A percentile compares a stretch with the other conserved stretches of the same genome.
Conservation (phyloP, 1,140 invertebrate genomes). For the Paraescarpia echinospica region DNA sequence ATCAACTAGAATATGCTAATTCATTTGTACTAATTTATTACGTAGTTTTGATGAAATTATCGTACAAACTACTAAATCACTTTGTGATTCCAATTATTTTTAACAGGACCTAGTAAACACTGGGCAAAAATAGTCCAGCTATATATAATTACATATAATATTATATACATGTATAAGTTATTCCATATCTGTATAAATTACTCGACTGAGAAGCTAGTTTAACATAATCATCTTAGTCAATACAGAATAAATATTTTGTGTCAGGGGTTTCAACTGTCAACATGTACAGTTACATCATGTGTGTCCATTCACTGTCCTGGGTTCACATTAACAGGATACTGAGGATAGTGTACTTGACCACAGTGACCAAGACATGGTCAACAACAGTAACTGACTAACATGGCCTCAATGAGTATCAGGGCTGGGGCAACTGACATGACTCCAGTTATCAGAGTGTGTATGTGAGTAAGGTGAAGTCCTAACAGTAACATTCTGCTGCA, state of each 20-base stretch:
- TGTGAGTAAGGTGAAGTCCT: background rate
- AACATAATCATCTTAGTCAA: background rate
- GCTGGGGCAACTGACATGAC: background rate
- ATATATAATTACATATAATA: too few species aligned
- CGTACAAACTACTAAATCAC: too few species aligned
- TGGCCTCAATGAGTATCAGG: background rate
- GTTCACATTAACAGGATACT: background rate
- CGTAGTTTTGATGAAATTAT: too few species aligned
- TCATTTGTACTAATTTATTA: too few species aligned
- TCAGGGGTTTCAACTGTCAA: background rate
- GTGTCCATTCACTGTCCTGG: background rate
- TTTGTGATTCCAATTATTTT: too few species aligned
- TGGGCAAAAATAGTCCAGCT: too few species aligned
- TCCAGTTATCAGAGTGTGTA: background rate
- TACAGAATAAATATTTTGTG: background rate
- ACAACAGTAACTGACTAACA: background rate
- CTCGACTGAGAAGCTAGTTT: background rate
- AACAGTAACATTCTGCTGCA: background rate
- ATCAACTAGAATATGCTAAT: too few species aligned
- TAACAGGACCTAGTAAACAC: too few species aligned
- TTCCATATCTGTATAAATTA: too few species aligned
- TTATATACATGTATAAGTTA: too few species aligned
- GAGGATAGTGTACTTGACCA: background rate
- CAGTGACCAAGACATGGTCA: background rate
- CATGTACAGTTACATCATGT: background rate